Percentiles rank a stretch among this genome's conserved stretches.
Evolutionary conservation across 92 coral and sea anemone species (phyloP).

Genomic region (Epizoanthus ramosus): DNA sequence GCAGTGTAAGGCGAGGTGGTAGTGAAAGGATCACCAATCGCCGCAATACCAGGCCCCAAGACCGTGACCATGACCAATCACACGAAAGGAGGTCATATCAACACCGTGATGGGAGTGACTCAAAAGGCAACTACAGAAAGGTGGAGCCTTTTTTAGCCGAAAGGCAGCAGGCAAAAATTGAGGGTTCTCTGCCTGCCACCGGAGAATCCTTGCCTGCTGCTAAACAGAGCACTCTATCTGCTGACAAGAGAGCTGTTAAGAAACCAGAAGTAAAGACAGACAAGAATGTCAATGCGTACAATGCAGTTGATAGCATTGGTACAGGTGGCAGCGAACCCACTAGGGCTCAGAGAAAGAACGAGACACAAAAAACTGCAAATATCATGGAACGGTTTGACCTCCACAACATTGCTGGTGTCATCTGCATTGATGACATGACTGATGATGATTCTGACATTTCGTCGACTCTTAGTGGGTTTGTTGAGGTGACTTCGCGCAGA

Average conservation of each 20-base stretch:
- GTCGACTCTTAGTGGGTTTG: conserved; percentile 96
- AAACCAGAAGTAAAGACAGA: conserved; percentile 63
- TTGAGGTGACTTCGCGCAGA: conserved; percentile 95
- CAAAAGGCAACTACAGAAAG: conserved; percentile 66
- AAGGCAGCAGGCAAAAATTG: conserved; percentile 99
- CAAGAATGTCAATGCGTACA: conserved; percentile 54
- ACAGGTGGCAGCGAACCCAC: conserved; percentile 55
- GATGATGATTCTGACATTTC: conserved; percentile 94
- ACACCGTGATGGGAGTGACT: conserved; percentile 50
- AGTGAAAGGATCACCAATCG: conserved; percentile 25
- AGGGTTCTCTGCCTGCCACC: conserved; percentile 88
- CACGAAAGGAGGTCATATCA: conserved; percentile 45
- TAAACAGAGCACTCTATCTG: conserved; percentile 64
- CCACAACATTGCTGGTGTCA: conserved; percentile 94
- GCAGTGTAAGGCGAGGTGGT: conserved; percentile 15
- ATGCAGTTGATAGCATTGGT: conserved; percentile 70
- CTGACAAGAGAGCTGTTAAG: conserved; percentile 76
- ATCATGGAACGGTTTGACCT: conserved; percentile 77
- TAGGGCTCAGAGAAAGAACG: conserved; percentile 72
- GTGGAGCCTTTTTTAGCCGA: conserved; percentile 98
- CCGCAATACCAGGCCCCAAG: conserved; percentile 23
- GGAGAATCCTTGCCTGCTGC: conserved; percentile 99
- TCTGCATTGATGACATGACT: conserved; percentile 93
- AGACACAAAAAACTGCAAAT: conserved; percentile 71
- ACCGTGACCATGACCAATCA: conserved; percentile 30